Base-by-base conservation (phyloP, 2,888 invertebrate genomes). In the Callinectes sapidus region DNA sequence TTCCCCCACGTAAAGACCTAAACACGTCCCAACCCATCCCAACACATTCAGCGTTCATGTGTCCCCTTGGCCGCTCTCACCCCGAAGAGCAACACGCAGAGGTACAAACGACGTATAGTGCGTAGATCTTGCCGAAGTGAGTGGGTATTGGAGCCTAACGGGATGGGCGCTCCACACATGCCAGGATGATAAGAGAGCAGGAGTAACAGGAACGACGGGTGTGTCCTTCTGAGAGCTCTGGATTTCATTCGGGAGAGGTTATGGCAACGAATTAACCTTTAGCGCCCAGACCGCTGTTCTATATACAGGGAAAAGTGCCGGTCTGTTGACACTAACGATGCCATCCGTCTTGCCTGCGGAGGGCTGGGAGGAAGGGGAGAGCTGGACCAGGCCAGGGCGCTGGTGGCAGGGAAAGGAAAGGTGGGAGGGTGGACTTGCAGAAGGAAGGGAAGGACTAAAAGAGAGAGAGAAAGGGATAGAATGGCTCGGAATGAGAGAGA, bases 231-330 rank as follows among this genome's bases (percentile, higher is more conserved):
- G 39, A 86, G 86, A 42, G 86, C n/a, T 39, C 86, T n/a, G 42
- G 86, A 86, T 86, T 86, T 86, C 39, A 86, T 86, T 86, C 86
- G 39, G 39, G 86, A 86, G 32, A 71, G 86, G 39, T 86, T 86
- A 42, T 39, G 86, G 39, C 86, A 42, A 86, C 39, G 86, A 42
- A 86, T 86, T 86, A 86, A 86, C 86, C 86, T 86, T 86, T 86
- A 86, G 42, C 86, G 86, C 86, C 86, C 86, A 42, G 42, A 42
- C 39, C 39, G 86, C 86, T 86, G 86, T 86, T 86, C 86, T 86
- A 86, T 86, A 86, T 86, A 86, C 42, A 86, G 86, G 86, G 86
- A 86, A 86, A 42, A 86, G 86, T 86, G 86, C 39, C 86, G 42
- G 39, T 86, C 39, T 39, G 86, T 39, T 42, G 86, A 86, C 86